phyloP scores from a whole-genome alignment of 2,797 vertebrate species.

The Lithobates pipiens region DNA sequence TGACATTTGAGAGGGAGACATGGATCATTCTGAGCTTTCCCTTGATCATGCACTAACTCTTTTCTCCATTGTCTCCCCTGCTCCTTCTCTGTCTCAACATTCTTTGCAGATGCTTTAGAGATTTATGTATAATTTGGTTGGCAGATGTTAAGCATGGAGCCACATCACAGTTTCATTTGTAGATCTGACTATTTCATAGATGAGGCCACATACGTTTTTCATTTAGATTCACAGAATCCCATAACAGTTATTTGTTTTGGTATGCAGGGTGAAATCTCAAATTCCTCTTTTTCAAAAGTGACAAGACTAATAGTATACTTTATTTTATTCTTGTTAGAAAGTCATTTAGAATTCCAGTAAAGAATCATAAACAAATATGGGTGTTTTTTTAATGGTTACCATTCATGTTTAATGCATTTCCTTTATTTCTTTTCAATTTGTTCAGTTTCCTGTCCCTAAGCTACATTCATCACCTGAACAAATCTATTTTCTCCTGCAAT shows the following conservation, averaged over 20 bases:
- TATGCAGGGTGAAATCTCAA: neutral
- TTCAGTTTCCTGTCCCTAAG: neutral
- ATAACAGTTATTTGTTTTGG: conserved; percentile 64
- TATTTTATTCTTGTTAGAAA: conserved; percentile 2
- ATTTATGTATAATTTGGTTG: conserved; percentile 77
- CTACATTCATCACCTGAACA: neutral
- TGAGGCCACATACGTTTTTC: conserved; percentile 81
- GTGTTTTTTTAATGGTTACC: neutral
- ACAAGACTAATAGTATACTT: conserved; percentile 1
- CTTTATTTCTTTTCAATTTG: neutral
- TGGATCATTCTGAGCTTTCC: conserved; percentile 35
- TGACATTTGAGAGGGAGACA: conserved; percentile 35
- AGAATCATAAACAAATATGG: neutral
- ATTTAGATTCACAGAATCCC: conserved; percentile 71
- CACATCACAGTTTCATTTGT: conserved; percentile 79
- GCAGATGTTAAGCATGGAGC: conserved; percentile 70
- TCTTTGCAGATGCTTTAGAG: conserved; percentile 72
- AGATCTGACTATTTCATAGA: conserved; percentile 77
- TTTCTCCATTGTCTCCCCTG: conserved; percentile 36
- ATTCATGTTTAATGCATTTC: neutral
- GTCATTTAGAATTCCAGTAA: neutral
- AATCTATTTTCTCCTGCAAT: neutral
- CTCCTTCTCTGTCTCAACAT: conserved; percentile 64
- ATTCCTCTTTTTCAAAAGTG: conserved; percentile 6
- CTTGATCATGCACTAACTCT: conserved; percentile 24